Conservation (phyloP, 2,797 vertebrate genomes). For the Fistularia tabacaria region DNA sequence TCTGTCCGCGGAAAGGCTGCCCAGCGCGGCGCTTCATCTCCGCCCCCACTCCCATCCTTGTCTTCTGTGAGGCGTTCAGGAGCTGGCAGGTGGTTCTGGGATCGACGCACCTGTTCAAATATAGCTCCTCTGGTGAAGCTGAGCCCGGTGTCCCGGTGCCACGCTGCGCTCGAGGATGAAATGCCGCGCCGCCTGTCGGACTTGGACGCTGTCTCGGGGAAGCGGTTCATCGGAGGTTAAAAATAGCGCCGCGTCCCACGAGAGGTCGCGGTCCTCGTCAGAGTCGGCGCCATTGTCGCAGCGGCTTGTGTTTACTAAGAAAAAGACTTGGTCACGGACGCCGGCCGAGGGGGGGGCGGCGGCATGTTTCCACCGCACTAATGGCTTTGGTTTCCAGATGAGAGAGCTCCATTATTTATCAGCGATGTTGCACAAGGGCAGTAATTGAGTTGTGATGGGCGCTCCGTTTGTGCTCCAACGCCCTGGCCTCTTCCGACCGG, state of each 20-base stretch:
- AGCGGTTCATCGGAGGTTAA: neutral
- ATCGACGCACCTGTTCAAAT: constrained; percentile 77
- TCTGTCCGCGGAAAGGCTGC: neutral
- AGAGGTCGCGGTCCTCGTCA: no score
- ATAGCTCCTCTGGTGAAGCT: constrained; percentile 70
- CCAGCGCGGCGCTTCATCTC: no score
- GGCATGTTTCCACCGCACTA: constrained; percentile 39
- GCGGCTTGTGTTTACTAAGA: constrained; percentile 18
- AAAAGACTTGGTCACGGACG: neutral
- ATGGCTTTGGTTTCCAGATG: constrained; percentile 27
- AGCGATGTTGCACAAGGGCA: constrained; percentile 31
- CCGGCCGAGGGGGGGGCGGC: no score
- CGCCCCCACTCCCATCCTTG: no score
- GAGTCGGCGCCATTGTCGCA: constrained; percentile 4
- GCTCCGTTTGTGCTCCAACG: constrained; percentile 4
- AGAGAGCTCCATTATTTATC: constrained; percentile 42
- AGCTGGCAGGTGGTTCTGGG: constrained; percentile 75
- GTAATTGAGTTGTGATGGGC: constrained; percentile 37
- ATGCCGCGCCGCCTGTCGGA: no score
- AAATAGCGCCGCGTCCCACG: constrained; percentile 12
- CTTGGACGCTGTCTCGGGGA: no score
- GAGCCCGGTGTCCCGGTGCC: no score
- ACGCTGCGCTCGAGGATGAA: constrained; percentile 64
- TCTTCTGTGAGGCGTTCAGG: constrained; percentile 43
- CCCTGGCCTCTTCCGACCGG: constrained; percentile 1